A percentile compares a stretch with the other conserved stretches of the same genome.
Conservation (phyloP, 2,797 vertebrate genomes). For the Tragelaphus oryx region DNA sequence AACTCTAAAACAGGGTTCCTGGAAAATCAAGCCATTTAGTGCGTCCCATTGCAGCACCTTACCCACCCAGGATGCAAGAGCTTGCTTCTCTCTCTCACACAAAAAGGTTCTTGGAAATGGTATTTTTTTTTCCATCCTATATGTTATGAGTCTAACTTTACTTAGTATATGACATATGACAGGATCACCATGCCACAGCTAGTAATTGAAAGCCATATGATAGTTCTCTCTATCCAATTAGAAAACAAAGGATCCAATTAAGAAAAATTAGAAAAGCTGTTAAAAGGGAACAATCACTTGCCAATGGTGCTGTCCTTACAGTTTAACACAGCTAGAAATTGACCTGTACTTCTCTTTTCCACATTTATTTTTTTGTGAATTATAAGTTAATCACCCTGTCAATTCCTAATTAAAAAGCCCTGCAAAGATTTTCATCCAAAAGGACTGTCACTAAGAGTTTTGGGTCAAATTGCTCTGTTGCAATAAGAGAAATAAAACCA, state of each 20-base stretch:
- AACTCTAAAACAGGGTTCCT: background rate
- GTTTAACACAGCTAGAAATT: slow-evolving; percentile 67
- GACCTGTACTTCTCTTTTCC: slow-evolving; percentile 67
- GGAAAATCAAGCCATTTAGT: background rate
- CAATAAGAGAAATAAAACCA: slow-evolving; percentile 62
- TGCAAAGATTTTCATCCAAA: slow-evolving; percentile 64
- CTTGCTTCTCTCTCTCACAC: background rate
- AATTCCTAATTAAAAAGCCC: slow-evolving; percentile 72
- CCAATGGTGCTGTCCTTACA: slow-evolving; percentile 60
- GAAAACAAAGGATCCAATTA: slow-evolving; percentile 76
- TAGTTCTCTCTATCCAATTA: slow-evolving; percentile 64
- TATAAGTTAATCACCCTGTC: slow-evolving; percentile 73
- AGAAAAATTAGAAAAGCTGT: slow-evolving; percentile 72
- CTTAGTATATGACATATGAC: slow-evolving; percentile 50
- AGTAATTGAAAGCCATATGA: slow-evolving; percentile 71
- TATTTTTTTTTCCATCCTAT: background rate
- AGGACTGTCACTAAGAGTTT: slow-evolving; percentile 58
- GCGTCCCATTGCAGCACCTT: background rate
- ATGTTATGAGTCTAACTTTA: slow-evolving; percentile 15
- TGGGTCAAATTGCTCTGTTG: slow-evolving; percentile 69
- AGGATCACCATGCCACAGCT: slow-evolving; percentile 55
- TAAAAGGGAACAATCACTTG: slow-evolving; percentile 68
- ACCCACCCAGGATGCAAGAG: background rate
- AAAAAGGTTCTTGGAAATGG: background rate
- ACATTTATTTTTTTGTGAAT: slow-evolving; percentile 71